These are phyloP conservation scores for Silurus aristotelis DNA, from an alignment of 2,797 vertebrate genomes.

Conservation along the genomic window DNA sequence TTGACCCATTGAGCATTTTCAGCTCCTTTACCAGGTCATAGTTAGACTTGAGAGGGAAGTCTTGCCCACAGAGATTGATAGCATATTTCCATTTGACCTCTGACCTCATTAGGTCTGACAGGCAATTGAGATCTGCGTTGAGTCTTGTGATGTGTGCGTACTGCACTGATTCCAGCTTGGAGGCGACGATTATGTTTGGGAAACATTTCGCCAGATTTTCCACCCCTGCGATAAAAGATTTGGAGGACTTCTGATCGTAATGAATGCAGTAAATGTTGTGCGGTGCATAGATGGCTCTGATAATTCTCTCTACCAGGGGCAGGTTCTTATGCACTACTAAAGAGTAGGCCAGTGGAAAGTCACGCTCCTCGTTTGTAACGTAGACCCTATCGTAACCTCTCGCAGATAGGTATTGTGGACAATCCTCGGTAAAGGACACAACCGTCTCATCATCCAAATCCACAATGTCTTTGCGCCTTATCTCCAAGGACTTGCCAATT, in stretches of 20 bases:
- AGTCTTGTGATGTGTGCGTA: slow-evolving; percentile 89
- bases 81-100: slow-evolving; percentile 86
- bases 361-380: slow-evolving; percentile 74
- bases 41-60: slow-evolving; percentile 89
- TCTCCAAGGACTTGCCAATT: slow-evolving; percentile 85
- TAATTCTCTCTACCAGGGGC: slow-evolving; percentile 88
- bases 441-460: slow-evolving; percentile 81
- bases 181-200: slow-evolving; percentile 86
- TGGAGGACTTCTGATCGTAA: slow-evolving; percentile 85
- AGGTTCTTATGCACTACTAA: slow-evolving; percentile 92
- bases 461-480: slow-evolving; percentile 75
- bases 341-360: slow-evolving; percentile 88
- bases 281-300: slow-evolving; percentile 58
- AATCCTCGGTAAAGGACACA: slow-evolving; percentile 76
- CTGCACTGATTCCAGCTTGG: slow-evolving; percentile 83
- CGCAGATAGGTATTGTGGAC: slow-evolving; percentile 69
- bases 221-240: slow-evolving; percentile 80
- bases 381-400: slow-evolving; percentile 75
- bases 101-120: slow-evolving; percentile 84
- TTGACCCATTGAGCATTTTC: slow-evolving; percentile 79
- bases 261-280: slow-evolving; percentile 93
- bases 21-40: slow-evolving; percentile 83
- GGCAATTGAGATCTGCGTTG: slow-evolving; percentile 90
- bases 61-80: slow-evolving; percentile 93
- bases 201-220: slow-evolving; percentile 82